These are phyloP conservation scores for Apamea monoglypha DNA, from an alignment of 2,888 invertebrate genomes.

Conservation along the genomic window DNA sequence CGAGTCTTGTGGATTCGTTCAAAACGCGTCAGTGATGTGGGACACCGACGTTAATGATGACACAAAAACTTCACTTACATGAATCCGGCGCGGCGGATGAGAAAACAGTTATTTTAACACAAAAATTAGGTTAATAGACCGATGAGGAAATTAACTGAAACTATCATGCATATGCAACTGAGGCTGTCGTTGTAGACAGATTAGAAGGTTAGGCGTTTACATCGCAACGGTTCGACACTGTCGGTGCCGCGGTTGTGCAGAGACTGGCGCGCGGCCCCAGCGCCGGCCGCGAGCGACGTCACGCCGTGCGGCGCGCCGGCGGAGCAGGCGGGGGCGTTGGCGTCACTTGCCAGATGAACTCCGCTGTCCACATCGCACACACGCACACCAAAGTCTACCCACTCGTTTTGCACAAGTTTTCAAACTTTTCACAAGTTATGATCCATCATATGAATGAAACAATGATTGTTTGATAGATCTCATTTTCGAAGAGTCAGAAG, in stretches of 20 bases:
- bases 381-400: conserved; percentile 55
- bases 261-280: conserved; percentile 81
- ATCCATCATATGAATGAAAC: conserved; percentile 70
- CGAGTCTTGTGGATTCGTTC: conserved; percentile 74
- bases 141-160: conserved; percentile 77
- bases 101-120: conserved; percentile 76
- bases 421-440: conserved; percentile 74
- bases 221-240: conserved; percentile 89
- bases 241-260: conserved; percentile 88
- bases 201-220: conserved; percentile 86
- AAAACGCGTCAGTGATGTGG: conserved; percentile 80
- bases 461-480: conserved; percentile 67
- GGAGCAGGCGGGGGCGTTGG: conserved; percentile 79
- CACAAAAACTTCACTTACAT: conserved; percentile 87
- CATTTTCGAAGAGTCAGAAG: conserved; percentile 59
- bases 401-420: conserved; percentile 67
- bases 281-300: conserved; percentile 63
- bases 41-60: conserved; percentile 80
- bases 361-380: conserved; percentile 62
- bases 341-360: conserved; percentile 81
- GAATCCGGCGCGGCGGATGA: conserved; percentile 75
- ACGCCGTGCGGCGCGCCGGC: conserved; percentile 66
- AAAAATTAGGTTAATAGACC: conserved; percentile 81
- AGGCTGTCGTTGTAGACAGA: conserved; percentile 89
- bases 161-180: conserved; percentile 81